Conservation (phyloP, 2,888 invertebrate genomes). For the Lampropteryx suffumata region DNA sequence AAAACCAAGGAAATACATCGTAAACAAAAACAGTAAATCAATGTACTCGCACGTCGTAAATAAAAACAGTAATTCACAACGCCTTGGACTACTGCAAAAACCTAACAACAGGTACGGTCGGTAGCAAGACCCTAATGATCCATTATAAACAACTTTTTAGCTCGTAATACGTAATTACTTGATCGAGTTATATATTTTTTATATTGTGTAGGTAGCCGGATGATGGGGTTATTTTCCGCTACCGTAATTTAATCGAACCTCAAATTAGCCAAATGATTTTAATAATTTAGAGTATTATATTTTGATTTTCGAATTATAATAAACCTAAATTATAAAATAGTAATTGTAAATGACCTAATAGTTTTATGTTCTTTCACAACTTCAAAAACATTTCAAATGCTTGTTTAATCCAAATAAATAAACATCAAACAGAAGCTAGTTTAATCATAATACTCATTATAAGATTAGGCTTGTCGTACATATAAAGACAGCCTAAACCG, state of each 20-base stretch:
- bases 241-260: slow-evolving; percentile 18
- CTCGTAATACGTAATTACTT: slow-evolving; percentile 47
- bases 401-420: no score
- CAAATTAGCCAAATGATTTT: not conserved
- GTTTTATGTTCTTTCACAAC: no score
- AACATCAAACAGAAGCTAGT: no score
- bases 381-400: no score
- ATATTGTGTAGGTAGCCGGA: slow-evolving; percentile 25
- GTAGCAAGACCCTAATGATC: slow-evolving; percentile 65
- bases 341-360: no score
- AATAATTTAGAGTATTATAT: no score
- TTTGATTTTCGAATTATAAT: no score
- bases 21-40: slow-evolving; percentile 16
- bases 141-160: slow-evolving; percentile 57
- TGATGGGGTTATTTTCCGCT: slow-evolving; percentile 27
- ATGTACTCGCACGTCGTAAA: not conserved
- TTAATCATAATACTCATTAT: no score
- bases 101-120: slow-evolving; percentile 38
- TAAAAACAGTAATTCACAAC: slow-evolving; percentile 15
- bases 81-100: slow-evolving; percentile 17
- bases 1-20: slow-evolving; percentile 36
- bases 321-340: no score
- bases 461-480: no score
- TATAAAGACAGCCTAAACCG: no score
- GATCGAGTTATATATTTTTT: slow-evolving; percentile 52